Percentiles rank a stretch among this genome's conserved stretches.
phyloP scores from a whole-genome alignment of 2,797 vertebrate genomes.

The Lepilemur septentrionalis region DNA sequence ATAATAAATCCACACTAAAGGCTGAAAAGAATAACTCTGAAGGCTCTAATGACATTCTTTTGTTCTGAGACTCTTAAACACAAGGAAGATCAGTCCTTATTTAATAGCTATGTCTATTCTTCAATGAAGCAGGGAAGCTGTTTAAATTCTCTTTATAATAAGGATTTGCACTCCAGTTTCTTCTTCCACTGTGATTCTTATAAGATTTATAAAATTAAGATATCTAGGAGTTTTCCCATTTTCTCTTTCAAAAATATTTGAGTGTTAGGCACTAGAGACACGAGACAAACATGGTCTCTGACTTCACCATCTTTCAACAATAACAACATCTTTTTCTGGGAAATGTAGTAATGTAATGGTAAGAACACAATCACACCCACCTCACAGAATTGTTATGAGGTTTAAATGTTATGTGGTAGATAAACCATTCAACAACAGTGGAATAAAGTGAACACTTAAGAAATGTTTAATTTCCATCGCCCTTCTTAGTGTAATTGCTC shows the following conservation, averaged over 20 bases:
- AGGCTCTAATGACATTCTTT: not conserved
- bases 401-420: not conserved
- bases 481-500: not conserved
- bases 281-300: not conserved
- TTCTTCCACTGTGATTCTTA: not conserved
- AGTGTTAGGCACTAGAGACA: not conserved
- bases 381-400: not conserved
- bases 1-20: not conserved
- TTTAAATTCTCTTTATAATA: not conserved
- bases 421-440: not conserved
- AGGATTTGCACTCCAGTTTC: not conserved
- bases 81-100: not conserved
- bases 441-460: not conserved
- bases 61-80: not conserved
- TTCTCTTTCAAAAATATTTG: slow-evolving; percentile 19
- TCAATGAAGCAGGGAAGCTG: not conserved
- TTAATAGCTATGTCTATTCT: not conserved
- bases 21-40: not conserved
- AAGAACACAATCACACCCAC: not conserved
- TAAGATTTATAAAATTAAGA: not conserved
- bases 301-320: not conserved
- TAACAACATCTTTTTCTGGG: not conserved
- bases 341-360: not conserved
- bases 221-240: not conserved
- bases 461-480: not conserved